Percentiles rank a stretch among this genome's conserved stretches.
phyloP scores from a whole-genome alignment of 2,113 vertebrate species.

The Mormyrus lacerda region DNA sequence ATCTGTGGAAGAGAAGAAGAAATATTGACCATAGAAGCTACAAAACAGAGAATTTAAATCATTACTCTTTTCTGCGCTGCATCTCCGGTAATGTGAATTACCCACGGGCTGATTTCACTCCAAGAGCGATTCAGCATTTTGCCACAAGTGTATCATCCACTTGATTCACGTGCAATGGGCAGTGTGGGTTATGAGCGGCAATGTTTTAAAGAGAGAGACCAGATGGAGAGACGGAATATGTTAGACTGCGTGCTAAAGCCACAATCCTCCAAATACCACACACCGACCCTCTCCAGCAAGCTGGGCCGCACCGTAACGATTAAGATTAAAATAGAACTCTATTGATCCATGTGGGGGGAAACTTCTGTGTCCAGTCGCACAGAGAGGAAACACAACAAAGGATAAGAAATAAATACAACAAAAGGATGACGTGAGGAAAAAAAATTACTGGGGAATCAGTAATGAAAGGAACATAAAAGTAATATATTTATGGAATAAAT shows the following conservation, averaged over 20 bases:
- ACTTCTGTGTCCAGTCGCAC: neutral
- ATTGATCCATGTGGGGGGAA: neutral
- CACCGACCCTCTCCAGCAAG: neutral
- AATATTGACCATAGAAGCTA: neutral
- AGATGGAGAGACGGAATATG: neutral
- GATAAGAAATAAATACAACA: neutral
- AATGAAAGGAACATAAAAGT: neutral
- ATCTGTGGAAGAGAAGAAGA: neutral
- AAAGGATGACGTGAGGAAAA: neutral
- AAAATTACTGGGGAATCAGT: neutral
- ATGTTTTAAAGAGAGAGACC: neutral
- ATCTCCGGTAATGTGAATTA: neutral
- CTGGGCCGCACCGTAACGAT: neutral
- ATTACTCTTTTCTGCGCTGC: conserved; percentile 7
- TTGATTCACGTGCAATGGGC: neutral
- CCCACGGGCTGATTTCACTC: neutral
- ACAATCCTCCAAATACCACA: neutral
- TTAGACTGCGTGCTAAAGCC: neutral
- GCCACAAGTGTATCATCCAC: neutral
- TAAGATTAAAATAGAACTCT: neutral
- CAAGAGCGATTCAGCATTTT: conserved; percentile 8
- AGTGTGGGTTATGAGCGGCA: neutral
- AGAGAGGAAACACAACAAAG: neutral
- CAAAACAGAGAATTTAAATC: neutral
- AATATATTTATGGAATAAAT: neutral